A percentile compares a stretch with the other conserved stretches of the same genome.
These are phyloP conservation scores for Myiopsitta monachus DNA, from an alignment of 2,113 vertebrate genomes.

Conservation along the genomic window DNA sequence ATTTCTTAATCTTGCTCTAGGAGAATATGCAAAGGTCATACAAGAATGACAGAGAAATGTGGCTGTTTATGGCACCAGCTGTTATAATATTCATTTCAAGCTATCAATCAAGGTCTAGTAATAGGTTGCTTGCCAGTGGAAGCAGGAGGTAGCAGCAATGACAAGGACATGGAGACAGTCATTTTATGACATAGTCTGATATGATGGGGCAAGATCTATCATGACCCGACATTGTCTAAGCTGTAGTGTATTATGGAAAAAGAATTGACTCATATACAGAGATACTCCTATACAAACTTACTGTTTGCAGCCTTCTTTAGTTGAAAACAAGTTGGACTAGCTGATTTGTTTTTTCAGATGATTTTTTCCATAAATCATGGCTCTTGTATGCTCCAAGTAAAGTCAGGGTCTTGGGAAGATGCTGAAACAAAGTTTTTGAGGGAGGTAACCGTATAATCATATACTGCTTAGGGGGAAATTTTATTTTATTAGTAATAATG, in stretches of 20 bases:
- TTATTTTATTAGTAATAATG: not conserved
- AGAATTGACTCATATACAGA: not conserved
- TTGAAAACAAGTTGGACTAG: not conserved
- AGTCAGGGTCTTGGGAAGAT: not conserved
- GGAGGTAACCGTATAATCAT: not conserved
- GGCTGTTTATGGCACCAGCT: not conserved
- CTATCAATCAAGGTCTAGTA: not conserved
- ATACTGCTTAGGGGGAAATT: not conserved
- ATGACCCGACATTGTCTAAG: not conserved
- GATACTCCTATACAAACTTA: not conserved
- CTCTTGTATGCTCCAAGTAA: not conserved
- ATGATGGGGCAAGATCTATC: not conserved
- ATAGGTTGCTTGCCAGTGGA: not conserved
- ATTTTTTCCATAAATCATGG: not conserved
- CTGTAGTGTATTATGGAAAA: not conserved
- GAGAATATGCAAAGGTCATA: not conserved
- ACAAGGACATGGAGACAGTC: not conserved
- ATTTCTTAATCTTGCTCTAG: not conserved
- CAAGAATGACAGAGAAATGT: not conserved
- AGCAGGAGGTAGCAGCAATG: not conserved
- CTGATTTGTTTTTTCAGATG: not conserved
- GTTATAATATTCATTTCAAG: not conserved
- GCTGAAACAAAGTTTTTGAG: not conserved
- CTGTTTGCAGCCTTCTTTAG: not conserved
- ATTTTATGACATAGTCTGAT: not conserved